Percentiles rank a stretch among this genome's conserved stretches.
Evolutionary conservation across 2,797 vertebrate species (phyloP).

Genomic region (Poecilia picta): DNA sequence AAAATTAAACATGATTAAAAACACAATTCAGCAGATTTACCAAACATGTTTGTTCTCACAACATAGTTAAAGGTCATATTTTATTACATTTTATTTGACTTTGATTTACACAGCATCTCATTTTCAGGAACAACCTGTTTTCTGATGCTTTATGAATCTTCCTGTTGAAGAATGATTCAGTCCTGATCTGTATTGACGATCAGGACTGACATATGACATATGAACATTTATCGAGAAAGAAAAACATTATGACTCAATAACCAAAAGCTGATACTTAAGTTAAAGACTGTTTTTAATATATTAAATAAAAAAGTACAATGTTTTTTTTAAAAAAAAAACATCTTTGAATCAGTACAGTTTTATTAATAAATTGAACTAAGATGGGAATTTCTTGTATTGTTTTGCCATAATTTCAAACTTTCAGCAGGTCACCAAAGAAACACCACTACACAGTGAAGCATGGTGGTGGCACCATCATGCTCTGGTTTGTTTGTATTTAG

Average conservation of each 20-base stretch:
- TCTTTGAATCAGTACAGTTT: not conserved
- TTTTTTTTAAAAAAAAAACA: not conserved
- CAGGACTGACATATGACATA: too few relatives aligned
- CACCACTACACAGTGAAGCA: not conserved
- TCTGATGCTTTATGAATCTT: not conserved
- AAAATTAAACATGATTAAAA: not conserved
- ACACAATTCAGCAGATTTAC: not conserved
- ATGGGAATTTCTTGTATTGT: not conserved
- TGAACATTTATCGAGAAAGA: not conserved
- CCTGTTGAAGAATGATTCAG: not conserved
- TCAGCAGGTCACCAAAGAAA: not conserved
- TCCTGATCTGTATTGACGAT: not conserved
- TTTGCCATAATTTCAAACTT: not conserved
- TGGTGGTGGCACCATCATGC: not conserved
- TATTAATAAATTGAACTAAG: not conserved
- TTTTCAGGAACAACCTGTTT: not conserved
- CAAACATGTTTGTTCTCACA: not conserved
- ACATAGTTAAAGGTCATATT: not conserved
- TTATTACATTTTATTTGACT: not conserved
- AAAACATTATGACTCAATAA: not conserved
- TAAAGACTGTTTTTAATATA: not conserved
- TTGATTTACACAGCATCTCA: not conserved
- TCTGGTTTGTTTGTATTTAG: not conserved
- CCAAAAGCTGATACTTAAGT: not conserved
- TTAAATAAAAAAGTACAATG: not conserved